Evolutionary conservation across 1,140 invertebrate genomes (phyloP), one percentile per base, ranked within the genome.

Genomic region (Colletes gigas): DNA sequence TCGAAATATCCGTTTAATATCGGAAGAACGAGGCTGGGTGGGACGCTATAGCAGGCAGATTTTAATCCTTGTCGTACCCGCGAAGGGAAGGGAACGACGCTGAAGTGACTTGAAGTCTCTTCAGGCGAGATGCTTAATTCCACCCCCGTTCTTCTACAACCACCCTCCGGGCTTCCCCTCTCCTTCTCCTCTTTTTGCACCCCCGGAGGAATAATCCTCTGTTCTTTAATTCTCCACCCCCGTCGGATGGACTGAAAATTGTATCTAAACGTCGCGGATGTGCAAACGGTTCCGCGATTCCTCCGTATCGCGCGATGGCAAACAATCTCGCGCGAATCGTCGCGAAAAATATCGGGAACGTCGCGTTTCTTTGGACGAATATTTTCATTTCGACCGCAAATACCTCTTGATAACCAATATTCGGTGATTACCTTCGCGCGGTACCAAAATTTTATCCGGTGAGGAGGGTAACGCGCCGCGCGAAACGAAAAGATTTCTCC

Each of bases 71-170:
- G 90, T 92, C 91, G 90, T 90, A 88, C 81, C 75, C 65, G 82
- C 52, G 87, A 78, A 88, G 87, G 88, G 81, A 87, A 83, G 86
- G 84, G 90, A 87, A 88, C 86, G 89, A 91, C 80, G 90, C 77
- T 92, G 91, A 93, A 93, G 92, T 93, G 93, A 93, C 92, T 93
- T 90, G 89, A 91, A 93, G 92, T 92, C 91, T 93, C 92, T 93
- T 93, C 92, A 91, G 91, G 92, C 92, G 90, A 93, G 92, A 93
- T 93, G 93, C 92, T 93, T 93, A 93, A 93, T 93, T 93, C 93
- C 87, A 90, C 90, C 87, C 30, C 87, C 85, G 83, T 87, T 84
- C 87, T 88, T 82, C 86, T 84, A 81, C 90, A 83, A 88, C 82
- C 87, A 81, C 81, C 78, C 88, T 83, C 78, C 81, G 80, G 55